Evolutionary conservation across 2,797 vertebrate species (phyloP), one percentile per base, ranked within the genome.

Genomic region (Acropternis orthonyx): DNA sequence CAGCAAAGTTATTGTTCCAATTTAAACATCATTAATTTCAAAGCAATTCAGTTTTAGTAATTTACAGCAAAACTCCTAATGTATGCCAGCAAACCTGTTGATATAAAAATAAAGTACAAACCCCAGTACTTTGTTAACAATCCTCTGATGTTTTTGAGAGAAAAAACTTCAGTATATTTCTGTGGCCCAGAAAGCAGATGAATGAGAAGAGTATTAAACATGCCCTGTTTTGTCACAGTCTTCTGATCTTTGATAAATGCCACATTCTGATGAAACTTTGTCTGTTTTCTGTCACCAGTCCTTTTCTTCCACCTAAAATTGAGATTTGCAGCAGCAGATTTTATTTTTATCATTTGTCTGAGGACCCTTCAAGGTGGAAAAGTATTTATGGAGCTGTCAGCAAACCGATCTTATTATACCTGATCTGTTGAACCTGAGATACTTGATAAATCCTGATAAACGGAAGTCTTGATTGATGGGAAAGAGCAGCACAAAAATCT

Each of bases 321-420:
- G 82, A 94, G 82, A 92, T 95, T 92, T 88, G 55, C 59, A 82
- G 85, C 51, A 82, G 77, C 88, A 82, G 89, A 91, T 92, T 49
- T 12, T 90, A 63, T 54, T 91, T 89, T 87, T 92, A 21, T 66
- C 84, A 39, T 88, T 95, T 66, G 81, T 90, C 82, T 80, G 54
- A 88, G 94, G 94, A 83, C 78, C 61, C 88, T 91, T 97, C 85
- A 96, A 95, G 82, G 80, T 95, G 76, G 88, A 97, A 95, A 95
- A 95, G 84, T 91, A 97, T 97, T 97, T 97, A 74, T 93, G 86
- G 93, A 90, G 61, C 93, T 92, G 94, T 96, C 90, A 96, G 83
- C 84, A 96, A 94, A 52, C n/a, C 95, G 90, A 75, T 96, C 69
- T 85, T 91, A 77, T 83, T 95, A 66, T 93, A 78, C 44, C 24